These are phyloP conservation scores for Phenganax stokvisi DNA, from an alignment of 92 coral and sea anemone species.

Conservation along the genomic window DNA sequence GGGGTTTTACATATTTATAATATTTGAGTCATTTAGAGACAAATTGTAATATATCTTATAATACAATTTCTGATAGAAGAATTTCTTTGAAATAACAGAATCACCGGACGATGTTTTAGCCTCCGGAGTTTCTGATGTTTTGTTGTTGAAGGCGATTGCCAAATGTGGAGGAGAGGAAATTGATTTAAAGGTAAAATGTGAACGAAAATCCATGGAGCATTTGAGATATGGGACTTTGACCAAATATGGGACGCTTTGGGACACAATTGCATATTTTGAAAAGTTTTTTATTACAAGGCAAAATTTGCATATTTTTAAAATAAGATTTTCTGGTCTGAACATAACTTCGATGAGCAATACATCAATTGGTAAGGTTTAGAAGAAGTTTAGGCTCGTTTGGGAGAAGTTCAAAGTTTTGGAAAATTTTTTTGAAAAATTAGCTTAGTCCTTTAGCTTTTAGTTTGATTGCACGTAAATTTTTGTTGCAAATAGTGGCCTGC, in stretches of 20 bases:
- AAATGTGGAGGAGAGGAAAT: constrained; percentile 73
- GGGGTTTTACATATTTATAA: too few relatives aligned
- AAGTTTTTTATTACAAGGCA: too few relatives aligned
- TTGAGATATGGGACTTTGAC: too few relatives aligned
- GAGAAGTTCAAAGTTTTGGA: neutral
- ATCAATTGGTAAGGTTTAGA: too few relatives aligned
- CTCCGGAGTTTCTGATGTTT: constrained; percentile 77
- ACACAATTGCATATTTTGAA: neutral
- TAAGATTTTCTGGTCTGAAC: too few relatives aligned
- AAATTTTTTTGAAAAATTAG: neutral
- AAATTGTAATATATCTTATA: too few relatives aligned
- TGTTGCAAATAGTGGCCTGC: constrained; percentile 24
- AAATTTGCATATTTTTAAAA: too few relatives aligned
- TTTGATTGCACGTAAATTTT: neutral
- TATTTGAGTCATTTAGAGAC: too few relatives aligned
- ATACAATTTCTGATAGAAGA: neutral
- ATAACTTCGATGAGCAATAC: too few relatives aligned
- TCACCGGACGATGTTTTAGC: constrained; percentile 70
- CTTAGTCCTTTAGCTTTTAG: too few relatives aligned
- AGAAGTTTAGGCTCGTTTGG: too few relatives aligned
- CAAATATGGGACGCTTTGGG: neutral
- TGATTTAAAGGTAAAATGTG: constrained; percentile 62
- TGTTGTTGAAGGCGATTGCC: constrained; percentile 76
- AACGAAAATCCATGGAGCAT: too few relatives aligned
- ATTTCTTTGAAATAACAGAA: constrained; percentile 46